These are phyloP conservation scores for Muscicapa striata DNA, from an alignment of 2,797 vertebrate species.

Conservation along the genomic window DNA sequence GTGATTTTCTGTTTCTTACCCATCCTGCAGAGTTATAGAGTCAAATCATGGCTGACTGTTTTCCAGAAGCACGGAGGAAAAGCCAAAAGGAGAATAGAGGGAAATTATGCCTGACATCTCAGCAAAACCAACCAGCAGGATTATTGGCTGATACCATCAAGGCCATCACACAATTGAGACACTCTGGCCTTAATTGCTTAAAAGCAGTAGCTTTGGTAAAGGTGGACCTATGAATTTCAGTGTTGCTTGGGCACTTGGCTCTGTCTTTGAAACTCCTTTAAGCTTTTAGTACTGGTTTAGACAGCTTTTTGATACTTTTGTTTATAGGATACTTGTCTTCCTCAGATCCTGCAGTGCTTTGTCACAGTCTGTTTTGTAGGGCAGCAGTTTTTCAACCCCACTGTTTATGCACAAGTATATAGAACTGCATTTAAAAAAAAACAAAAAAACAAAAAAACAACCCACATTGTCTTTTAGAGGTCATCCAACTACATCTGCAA, in stretches of 20 bases:
- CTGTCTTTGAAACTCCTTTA: neutral
- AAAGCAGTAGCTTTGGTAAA: neutral
- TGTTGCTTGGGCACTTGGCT: neutral
- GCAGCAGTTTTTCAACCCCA: neutral
- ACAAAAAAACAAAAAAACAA: no score
- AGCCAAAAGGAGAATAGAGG: neutral
- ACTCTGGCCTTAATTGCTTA: neutral
- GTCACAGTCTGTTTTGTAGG: neutral
- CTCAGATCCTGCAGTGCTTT: neutral
- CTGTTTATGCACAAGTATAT: neutral
- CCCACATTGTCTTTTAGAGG: neutral
- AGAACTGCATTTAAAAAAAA: neutral
- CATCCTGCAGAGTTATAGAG: neutral
- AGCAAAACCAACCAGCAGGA: neutral
- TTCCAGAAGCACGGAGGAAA: neutral
- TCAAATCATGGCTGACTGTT: neutral
- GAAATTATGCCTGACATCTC: neutral
- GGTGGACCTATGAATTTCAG: neutral
- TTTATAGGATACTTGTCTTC: neutral
- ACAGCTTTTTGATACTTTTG: neutral
- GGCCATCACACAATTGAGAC: rapidly evolving
- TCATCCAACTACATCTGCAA: neutral
- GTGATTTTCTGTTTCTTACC: neutral
- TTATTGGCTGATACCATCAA: neutral
- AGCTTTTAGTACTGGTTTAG: neutral